Percentiles rank a stretch among this genome's conserved stretches.
Evolutionary conservation across 2,113 vertebrate genomes (phyloP).

Genomic region (Patagioenas fasciata): DNA sequence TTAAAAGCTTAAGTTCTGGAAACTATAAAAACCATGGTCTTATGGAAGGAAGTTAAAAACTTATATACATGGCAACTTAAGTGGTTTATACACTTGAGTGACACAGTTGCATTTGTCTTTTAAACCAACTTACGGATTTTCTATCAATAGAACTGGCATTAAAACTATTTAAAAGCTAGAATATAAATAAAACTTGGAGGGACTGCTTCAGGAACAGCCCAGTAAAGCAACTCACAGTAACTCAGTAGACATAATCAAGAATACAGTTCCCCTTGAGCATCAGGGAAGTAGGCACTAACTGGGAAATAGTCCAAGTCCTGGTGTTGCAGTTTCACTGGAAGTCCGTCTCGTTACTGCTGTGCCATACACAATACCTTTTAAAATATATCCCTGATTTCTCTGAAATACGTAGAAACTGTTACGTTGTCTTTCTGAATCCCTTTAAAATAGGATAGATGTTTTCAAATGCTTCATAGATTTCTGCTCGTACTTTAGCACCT

Average conservation of each 20-base stretch:
- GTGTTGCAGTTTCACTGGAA: conserved; percentile 45
- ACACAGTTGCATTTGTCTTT: conserved; percentile 53
- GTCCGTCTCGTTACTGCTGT: conserved; percentile 50
- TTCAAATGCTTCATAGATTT: conserved; percentile 99
- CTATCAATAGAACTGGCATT: conserved; percentile 63
- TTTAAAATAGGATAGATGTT: conserved; percentile 99
- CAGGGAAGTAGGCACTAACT: conserved; percentile 41
- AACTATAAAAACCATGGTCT: conserved; percentile 76
- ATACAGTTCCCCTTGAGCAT: conserved; percentile 26
- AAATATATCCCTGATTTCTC: conserved; percentile 47
- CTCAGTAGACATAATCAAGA: conserved; percentile 57
- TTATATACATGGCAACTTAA: conserved; percentile 69
- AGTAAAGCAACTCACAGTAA: conserved; percentile 63
- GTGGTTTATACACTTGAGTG: conserved; percentile 63
- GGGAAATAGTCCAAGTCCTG: conserved; percentile 58
- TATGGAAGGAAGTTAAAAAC: conserved; percentile 65
- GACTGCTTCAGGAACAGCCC: conserved; percentile 52
- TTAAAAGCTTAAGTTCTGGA: conserved; percentile 73
- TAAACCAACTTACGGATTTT: conserved; percentile 51
- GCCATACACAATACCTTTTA: conserved; percentile 47
- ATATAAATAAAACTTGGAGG: conserved; percentile 74
- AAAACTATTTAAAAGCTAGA: conserved; percentile 74
- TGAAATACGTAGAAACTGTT: conserved; percentile 61
- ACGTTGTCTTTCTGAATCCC: conserved; percentile 97
- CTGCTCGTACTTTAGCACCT: conserved; percentile 97